These are phyloP conservation scores for Eupithecia tripunctaria DNA, from an alignment of 2,888 invertebrate species.

Conservation along the genomic window DNA sequence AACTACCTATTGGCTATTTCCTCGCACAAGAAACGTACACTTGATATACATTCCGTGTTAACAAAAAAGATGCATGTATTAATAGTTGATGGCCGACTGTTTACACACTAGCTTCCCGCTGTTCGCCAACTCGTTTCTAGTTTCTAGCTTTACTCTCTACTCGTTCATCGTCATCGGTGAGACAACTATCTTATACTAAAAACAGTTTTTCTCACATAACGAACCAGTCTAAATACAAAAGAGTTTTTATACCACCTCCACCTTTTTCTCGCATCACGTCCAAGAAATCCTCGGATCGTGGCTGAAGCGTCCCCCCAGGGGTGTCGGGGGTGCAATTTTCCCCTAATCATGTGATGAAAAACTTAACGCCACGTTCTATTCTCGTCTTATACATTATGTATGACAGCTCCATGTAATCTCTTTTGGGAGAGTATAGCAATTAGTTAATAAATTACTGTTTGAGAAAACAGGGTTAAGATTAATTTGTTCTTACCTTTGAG, in stretches of 20 bases:
- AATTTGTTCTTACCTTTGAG: slow-evolving; percentile 42
- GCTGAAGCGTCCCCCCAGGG: slow-evolving; percentile 60
- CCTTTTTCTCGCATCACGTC: slow-evolving; percentile 39
- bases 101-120: no score
- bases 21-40: no score
- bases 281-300: slow-evolving; percentile 62
- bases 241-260: slow-evolving; percentile 49
- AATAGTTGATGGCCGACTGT: no score
- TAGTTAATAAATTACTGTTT: slow-evolving; percentile 44
- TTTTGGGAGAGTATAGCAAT: slow-evolving; percentile 53
- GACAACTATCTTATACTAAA: no score
- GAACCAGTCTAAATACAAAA: not conserved
- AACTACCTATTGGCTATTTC: no score
- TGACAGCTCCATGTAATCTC: slow-evolving; percentile 46
- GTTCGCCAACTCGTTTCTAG: no score
- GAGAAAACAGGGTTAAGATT: slow-evolving; percentile 36
- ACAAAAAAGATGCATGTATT: no score
- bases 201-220: not conserved
- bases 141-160: no score
- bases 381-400: slow-evolving; percentile 42
- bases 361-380: slow-evolving; percentile 65
- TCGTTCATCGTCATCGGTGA: no score
- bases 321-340: slow-evolving; percentile 64
- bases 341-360: slow-evolving; percentile 81
- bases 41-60: no score